Percentiles rank a stretch among this genome's conserved stretches.
Evolutionary conservation across 2,113 vertebrate genomes (phyloP).

Genomic region (Corythornis vintsioides): DNA sequence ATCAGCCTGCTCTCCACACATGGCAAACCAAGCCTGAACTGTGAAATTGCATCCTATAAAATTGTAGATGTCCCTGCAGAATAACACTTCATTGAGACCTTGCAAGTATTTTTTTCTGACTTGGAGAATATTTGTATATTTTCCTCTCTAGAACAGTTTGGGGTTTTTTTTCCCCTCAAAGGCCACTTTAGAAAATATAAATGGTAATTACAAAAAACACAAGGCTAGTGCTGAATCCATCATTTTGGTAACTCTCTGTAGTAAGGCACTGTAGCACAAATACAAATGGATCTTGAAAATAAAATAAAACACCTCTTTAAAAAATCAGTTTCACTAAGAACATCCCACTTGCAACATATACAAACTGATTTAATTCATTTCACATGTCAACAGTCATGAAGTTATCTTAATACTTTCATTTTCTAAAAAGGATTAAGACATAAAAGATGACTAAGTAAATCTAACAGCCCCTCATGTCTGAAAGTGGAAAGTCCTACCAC

Average conservation of each 20-base stretch:
- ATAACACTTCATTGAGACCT: conserved; percentile 44
- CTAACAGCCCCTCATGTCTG: neutral
- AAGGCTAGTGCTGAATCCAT: neutral
- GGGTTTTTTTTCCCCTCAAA: neutral
- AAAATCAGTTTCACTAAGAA: neutral
- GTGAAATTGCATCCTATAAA: conserved; percentile 49
- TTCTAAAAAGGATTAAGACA: neutral
- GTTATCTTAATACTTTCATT: neutral
- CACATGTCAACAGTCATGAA: neutral
- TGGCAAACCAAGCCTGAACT: conserved; percentile 44
- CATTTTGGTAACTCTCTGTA: neutral
- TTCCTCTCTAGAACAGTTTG: neutral
- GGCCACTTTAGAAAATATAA: neutral
- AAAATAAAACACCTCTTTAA: neutral
- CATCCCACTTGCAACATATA: neutral
- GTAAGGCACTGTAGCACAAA: neutral
- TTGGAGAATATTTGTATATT: conserved; percentile 18
- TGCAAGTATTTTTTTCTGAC: conserved; percentile 50
- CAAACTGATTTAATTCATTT: neutral
- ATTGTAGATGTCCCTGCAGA: conserved; percentile 23
- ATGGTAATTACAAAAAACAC: conserved; percentile 13
- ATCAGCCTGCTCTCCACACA: conserved; percentile 34
- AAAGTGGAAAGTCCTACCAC: neutral
- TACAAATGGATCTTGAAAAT: neutral
- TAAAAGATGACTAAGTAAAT: neutral